Percentiles rank a stretch among this genome's conserved stretches.
These are phyloP conservation scores for Nomada fabriciana DNA, from an alignment of 2,888 invertebrate species.

Conservation along the genomic window DNA sequence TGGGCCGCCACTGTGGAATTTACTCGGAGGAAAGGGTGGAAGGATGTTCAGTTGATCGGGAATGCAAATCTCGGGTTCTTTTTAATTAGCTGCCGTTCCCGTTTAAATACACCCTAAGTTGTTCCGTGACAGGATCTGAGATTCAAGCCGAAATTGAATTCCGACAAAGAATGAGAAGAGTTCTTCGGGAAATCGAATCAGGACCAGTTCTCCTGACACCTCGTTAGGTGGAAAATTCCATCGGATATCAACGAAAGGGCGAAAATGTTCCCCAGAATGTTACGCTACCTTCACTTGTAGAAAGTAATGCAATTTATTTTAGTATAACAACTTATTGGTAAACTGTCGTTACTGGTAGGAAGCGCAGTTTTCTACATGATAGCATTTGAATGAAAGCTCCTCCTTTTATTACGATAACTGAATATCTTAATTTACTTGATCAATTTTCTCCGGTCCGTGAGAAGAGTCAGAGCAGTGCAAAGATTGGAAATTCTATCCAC, in stretches of 20 bases:
- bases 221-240: constrained; percentile 71
- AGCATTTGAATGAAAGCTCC: background rate
- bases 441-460: background rate
- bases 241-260: constrained; percentile 60
- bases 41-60: constrained; percentile 54
- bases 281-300: constrained; percentile 50
- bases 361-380: constrained; percentile 7
- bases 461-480: background rate
- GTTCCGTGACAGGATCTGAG: constrained; percentile 62
- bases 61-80: constrained; percentile 70
- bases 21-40: constrained; percentile 31
- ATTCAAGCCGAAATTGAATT: constrained; percentile 72
- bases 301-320: constrained; percentile 49
- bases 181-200: constrained; percentile 73
- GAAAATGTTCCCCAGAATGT: constrained; percentile 55
- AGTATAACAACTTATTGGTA: constrained; percentile 24
- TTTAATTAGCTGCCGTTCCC: constrained; percentile 67
- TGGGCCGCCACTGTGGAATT: constrained; percentile 27
- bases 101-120: constrained; percentile 57
- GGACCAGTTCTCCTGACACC: constrained; percentile 62
- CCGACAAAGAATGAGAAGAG: constrained; percentile 70
- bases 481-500: too few species aligned
- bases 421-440: background rate
- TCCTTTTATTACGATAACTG: background rate
- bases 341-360: background rate